Evolutionary conservation across 2,113 vertebrate genomes (phyloP), one percentile per base, ranked within the genome.

Genomic region (Sciurus niger): DNA sequence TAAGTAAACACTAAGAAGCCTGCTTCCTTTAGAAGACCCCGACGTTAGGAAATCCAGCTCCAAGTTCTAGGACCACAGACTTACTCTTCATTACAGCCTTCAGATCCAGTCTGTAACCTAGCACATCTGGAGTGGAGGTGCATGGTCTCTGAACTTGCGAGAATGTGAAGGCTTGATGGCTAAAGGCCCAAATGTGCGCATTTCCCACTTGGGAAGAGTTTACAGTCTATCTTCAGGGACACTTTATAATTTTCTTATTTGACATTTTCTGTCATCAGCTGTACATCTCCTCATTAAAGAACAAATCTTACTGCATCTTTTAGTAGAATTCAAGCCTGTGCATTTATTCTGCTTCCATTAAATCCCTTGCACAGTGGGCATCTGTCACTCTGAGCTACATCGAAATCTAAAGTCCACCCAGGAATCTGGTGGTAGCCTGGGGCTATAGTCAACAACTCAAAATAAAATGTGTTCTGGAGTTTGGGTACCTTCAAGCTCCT

Each of bases 11-110:
- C 20, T 53, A 63, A 53, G 40, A 60, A 48, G 16, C 0, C 0
- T 76, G 7, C n/a, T 94, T 98, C 85, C 30, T 83, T 94, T 88
- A 70, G 63, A 94, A 74, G 68, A 70, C 43, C 73, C 34, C 55
- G 25, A 72, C 40, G 94, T 95, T 6, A 6, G 55, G 78, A 48
- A 46, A 12, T 40, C 8, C 25, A 83, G 13, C 18, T 93, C 34
- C 48, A 95, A 46, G 43, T 79, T 82, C 30, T 76, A 84, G 30
- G 48, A 37, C 14, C 2, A 51, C 24, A 72, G 28, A 46, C 30
- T 51, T 22, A 95, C 46, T 70, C 65, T 11, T 93, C 5, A 24
- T 48, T 30, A 0, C 4, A 70, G 10, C 20, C 40, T 84, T 24
- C 43, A n/a, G 40, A 68, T 90, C n/a, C 37, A 14, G 22, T 84